Conservation (phyloP, 2,888 invertebrate genomes). For the Strigamia maritima region DNA sequence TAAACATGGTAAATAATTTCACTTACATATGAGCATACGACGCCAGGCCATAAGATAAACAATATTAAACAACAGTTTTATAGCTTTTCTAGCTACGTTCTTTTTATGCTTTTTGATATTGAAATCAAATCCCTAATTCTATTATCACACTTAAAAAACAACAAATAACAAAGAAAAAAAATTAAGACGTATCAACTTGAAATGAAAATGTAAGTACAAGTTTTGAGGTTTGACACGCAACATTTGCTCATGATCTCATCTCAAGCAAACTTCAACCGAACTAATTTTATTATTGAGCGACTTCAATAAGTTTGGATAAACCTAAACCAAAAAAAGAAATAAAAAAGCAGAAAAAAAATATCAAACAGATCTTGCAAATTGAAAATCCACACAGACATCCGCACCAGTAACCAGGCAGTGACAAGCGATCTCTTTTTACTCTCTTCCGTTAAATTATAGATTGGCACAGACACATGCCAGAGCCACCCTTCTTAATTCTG, state of each 20-base stretch:
- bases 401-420: conserved; percentile 9
- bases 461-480: conserved; percentile 23
- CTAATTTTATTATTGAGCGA: not conserved
- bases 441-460: conserved; percentile 19
- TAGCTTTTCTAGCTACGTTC: no score
- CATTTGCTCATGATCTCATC: conserved; percentile 7
- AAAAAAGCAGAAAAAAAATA: not conserved
- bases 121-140: no score
- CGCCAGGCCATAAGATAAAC: no score
- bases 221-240: conserved; percentile 7
- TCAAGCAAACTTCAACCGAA: not conserved
- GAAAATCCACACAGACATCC: conserved; percentile 19
- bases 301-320: not conserved
- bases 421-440: conserved; percentile 23
- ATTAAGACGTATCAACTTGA: not conserved
- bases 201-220: conserved; percentile 15
- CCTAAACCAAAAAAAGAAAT: not conserved
- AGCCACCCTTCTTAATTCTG: conserved; percentile 23
- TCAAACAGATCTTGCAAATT: not conserved
- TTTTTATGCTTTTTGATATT: no score
- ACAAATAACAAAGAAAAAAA: not conserved
- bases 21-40: no score
- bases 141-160: not conserved
- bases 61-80: no score
- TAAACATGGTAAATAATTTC: no score